phyloP scores from a whole-genome alignment of 2,113 vertebrate genomes.

The Uria lomvia region DNA sequence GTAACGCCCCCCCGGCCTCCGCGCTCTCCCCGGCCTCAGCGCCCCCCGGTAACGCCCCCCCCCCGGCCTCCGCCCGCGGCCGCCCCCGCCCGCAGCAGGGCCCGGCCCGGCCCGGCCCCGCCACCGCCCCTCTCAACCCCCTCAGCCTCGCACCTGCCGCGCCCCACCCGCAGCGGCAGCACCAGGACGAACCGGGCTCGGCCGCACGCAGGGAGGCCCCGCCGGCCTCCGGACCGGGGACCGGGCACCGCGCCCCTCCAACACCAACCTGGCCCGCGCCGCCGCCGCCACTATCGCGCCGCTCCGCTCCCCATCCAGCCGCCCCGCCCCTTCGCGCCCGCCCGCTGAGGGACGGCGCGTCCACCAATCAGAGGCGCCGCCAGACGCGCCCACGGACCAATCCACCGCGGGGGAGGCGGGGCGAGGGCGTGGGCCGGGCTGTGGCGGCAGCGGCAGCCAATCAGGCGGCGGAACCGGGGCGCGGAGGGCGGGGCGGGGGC shows the following conservation, averaged over 20 bases:
- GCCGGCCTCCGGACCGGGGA: neutral
- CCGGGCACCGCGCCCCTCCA: neutral
- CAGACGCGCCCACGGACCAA: neutral
- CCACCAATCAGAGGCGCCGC: neutral
- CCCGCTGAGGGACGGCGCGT: neutral
- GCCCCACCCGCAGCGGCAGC: neutral
- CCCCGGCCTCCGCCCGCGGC: neutral
- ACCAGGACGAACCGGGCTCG: too few relatives aligned
- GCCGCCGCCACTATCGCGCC: neutral
- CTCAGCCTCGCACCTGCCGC: neutral
- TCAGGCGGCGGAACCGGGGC: neutral
- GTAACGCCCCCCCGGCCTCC: neutral
- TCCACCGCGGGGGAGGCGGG: neutral
- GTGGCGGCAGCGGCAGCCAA: neutral
- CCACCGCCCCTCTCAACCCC: neutral
- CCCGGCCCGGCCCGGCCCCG: neutral
- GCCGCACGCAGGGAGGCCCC: too few relatives aligned
- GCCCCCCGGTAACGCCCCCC: neutral
- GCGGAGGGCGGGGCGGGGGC: neutral
- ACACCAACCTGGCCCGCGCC: neutral
- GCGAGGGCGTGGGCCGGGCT: neutral
- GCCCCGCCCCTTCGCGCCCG: neutral
- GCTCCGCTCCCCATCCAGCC: constrained; percentile 9
- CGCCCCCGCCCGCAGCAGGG: neutral
- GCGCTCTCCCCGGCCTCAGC: neutral